Conservation (phyloP, 2,113 vertebrate genomes). For the Pluvialis apricaria region DNA sequence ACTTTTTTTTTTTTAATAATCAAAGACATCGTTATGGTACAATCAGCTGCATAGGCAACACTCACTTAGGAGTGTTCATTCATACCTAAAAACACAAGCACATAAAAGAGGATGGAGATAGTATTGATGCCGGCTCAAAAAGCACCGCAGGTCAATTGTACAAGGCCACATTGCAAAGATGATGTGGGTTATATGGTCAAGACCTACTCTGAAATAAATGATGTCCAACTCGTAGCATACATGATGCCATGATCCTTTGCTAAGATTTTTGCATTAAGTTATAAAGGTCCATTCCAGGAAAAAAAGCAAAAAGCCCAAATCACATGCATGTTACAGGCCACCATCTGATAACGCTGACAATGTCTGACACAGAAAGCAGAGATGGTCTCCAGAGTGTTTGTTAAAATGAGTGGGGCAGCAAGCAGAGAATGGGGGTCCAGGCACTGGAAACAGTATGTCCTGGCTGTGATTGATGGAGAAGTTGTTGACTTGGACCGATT, state of each 20-base stretch:
- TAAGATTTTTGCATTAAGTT: neutral
- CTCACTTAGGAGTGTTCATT: neutral
- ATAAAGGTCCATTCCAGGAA: neutral
- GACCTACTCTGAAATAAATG: neutral
- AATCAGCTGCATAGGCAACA: neutral
- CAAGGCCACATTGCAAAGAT: neutral
- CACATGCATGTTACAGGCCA: neutral
- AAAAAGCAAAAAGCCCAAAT: neutral
- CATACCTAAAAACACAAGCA: neutral
- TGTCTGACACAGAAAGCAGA: conserved; percentile 16
- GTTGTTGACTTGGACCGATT: neutral
- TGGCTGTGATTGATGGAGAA: neutral
- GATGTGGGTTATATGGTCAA: neutral
- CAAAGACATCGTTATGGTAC: neutral
- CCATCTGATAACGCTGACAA: neutral
- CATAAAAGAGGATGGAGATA: neutral
- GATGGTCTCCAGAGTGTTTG: neutral
- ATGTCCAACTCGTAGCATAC: neutral
- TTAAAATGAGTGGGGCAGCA: neutral
- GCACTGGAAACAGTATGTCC: neutral
- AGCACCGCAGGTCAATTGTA: too few relatives aligned
- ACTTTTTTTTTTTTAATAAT: neutral
- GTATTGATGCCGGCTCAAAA: neutral
- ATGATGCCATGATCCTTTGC: neutral
- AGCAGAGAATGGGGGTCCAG: neutral